Evolutionary conservation across 2,113 vertebrate genomes (phyloP).

Genomic region (Azemiops feae): DNA sequence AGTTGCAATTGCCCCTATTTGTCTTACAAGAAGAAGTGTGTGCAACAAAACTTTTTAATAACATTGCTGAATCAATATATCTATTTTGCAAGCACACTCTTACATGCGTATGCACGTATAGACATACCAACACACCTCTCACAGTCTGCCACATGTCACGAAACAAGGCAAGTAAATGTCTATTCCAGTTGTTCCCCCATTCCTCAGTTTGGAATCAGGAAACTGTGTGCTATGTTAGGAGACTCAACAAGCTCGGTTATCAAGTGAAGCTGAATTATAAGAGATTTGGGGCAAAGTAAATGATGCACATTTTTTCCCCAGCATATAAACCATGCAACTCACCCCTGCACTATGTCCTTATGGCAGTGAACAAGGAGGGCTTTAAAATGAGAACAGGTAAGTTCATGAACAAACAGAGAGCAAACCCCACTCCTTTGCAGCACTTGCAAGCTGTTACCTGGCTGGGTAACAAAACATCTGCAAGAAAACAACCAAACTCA

Average conservation of each 20-base stretch:
- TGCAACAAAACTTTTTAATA: background rate
- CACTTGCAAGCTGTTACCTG: background rate
- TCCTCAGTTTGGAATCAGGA: background rate
- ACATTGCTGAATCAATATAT: background rate
- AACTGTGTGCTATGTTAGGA: background rate
- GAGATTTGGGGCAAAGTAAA: background rate
- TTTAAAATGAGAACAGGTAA: background rate
- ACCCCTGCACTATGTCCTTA: background rate
- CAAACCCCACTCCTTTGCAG: background rate
- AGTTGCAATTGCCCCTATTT: background rate
- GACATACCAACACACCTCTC: background rate
- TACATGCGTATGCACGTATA: background rate
- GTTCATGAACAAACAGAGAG: background rate
- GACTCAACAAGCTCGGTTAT: background rate
- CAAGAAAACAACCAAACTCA: background rate
- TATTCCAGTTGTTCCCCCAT: background rate
- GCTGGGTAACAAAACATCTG: background rate
- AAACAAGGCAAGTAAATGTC: background rate
- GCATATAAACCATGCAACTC: background rate
- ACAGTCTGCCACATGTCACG: background rate
- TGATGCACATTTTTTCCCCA: rapidly evolving
- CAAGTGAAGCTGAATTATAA: background rate
- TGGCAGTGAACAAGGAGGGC: background rate
- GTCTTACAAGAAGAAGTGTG: background rate
- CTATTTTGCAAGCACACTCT: background rate